Conservation (phyloP, 1,140 invertebrate genomes). For the Rhynchophorus ferrugineus region DNA sequence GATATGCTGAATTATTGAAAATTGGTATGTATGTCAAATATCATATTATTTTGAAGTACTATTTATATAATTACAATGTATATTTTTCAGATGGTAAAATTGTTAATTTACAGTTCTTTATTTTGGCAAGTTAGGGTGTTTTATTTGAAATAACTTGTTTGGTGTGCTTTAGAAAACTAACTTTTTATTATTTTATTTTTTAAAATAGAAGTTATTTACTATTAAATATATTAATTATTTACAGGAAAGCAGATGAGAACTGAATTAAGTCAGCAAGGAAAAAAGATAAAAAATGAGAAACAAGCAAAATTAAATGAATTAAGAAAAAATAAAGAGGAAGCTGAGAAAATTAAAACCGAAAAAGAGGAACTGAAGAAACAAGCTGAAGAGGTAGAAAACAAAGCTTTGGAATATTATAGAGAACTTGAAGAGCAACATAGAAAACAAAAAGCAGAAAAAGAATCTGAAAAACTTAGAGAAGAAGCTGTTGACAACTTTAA, state of each 20-base stretch:
- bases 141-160: not conserved
- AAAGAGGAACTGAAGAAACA: slow-evolving; percentile 64
- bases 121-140: not conserved
- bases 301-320: slow-evolving; percentile 56
- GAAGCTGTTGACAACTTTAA: slow-evolving; percentile 67
- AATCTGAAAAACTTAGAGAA: slow-evolving; percentile 47
- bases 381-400: slow-evolving; percentile 65
- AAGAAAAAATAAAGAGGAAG: slow-evolving; percentile 62
- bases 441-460: slow-evolving; percentile 50
- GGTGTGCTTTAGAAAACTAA: slow-evolving; percentile 1
- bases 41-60: not conserved
- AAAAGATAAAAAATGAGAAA: slow-evolving; percentile 57
- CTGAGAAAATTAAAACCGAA: slow-evolving; percentile 61
- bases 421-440: slow-evolving; percentile 58
- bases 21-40: slow-evolving; percentile 49
- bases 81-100: slow-evolving; percentile 10
- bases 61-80: not conserved
- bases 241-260: slow-evolving; percentile 55
- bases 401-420: slow-evolving; percentile 69
- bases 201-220: not conserved
- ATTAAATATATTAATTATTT: not conserved
- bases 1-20: slow-evolving; percentile 61
- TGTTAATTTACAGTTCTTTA: not conserved
- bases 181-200: not conserved
- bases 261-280: slow-evolving; percentile 65